These are phyloP conservation scores for Ooceraea biroi DNA, from an alignment of 1,140 invertebrate genomes.

Conservation along the genomic window DNA sequence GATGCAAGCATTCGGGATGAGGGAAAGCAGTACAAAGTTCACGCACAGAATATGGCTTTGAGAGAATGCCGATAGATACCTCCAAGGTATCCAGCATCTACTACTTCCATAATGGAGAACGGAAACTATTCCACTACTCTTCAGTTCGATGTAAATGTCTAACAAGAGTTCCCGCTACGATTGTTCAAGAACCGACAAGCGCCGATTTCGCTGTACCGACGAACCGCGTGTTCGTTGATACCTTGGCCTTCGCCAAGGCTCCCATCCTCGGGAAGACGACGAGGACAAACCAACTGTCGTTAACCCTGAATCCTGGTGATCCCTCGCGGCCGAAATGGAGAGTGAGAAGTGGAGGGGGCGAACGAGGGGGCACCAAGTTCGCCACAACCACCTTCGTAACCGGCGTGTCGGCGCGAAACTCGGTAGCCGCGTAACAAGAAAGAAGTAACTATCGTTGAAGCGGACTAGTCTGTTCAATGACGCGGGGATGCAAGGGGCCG, in stretches of 20 bases:
- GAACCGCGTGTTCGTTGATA: conserved; percentile 31
- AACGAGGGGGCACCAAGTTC: conserved; percentile 80
- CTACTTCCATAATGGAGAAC: conserved; percentile 3
- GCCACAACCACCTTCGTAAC: conserved; percentile 82
- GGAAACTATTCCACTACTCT: conserved; percentile 15
- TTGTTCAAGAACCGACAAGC: conserved; percentile 30
- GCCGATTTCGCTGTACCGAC: conserved; percentile 23
- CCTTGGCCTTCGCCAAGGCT: conserved; percentile 67
- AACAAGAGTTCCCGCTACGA: conserved; percentile 16
- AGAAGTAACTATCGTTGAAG: conserved; percentile 85
- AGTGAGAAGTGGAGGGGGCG: conserved; percentile 49
- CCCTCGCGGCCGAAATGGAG: conserved; percentile 71
- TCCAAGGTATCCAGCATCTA: background rate
- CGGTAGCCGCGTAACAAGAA: conserved; percentile 83
- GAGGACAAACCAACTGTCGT: conserved; percentile 70
- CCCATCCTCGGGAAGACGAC: conserved; percentile 68
- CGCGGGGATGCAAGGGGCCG: conserved; percentile 69
- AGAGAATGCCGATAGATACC: background rate
- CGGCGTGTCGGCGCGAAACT: conserved; percentile 82
- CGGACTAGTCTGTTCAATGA: conserved; percentile 86
- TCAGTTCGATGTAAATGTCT: conserved; percentile 8
- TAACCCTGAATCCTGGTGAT: conserved; percentile 73
- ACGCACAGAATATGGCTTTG: background rate
- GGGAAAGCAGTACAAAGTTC: background rate
- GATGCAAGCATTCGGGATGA: background rate